Conservation (phyloP, 2,797 vertebrate genomes). For the Cyprinella venusta region DNA sequence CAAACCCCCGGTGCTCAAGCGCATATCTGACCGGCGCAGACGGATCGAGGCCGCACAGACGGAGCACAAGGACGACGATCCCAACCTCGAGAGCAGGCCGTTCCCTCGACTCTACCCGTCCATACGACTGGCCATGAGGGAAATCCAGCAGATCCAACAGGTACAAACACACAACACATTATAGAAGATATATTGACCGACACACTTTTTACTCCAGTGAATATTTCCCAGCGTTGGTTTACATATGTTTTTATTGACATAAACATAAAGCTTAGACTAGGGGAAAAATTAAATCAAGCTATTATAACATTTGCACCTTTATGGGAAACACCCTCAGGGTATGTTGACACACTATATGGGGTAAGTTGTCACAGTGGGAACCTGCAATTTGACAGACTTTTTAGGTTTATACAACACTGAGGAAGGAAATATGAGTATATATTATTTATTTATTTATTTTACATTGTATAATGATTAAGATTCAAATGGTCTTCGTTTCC, state of each 20-base stretch:
- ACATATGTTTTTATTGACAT: neutral
- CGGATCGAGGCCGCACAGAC: constrained; percentile 7
- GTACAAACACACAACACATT: constrained; percentile 31
- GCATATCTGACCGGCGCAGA: constrained; percentile 56
- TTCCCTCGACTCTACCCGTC: constrained; percentile 71
- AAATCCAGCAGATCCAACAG: constrained; percentile 73
- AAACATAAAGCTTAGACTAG: neutral
- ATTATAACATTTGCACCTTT: neutral
- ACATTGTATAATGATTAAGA: no score
- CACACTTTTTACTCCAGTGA: neutral
- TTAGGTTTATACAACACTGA: no score
- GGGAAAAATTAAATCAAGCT: neutral
- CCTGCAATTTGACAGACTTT: no score
- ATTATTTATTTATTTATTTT: no score
- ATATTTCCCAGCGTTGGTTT: neutral
- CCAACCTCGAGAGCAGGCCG: constrained; percentile 29
- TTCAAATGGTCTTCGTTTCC: no score
- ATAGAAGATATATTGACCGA: neutral
- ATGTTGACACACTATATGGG: no score
- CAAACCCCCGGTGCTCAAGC: constrained; percentile 51
- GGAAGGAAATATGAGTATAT: no score
- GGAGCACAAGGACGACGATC: constrained; percentile 16
- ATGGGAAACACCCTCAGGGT: no score
- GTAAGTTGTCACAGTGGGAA: no score
- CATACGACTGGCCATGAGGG: constrained; percentile 72